phyloP scores from a whole-genome alignment of 2,888 invertebrate genomes.

The Toxonevra muliebris region DNA sequence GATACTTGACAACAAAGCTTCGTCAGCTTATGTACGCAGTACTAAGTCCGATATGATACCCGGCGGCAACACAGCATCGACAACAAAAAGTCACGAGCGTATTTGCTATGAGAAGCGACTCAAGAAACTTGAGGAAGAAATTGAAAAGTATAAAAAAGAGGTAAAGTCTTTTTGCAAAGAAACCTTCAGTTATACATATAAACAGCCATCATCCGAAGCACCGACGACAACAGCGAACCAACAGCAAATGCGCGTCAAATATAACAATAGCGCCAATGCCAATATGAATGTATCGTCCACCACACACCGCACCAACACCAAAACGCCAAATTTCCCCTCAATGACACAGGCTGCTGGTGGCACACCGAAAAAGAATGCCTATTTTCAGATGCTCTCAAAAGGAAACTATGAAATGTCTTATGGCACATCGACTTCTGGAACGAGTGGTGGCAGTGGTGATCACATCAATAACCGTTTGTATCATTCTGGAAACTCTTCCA shows the following conservation, averaged over 20 bases:
- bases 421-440: constrained; percentile 24
- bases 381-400: constrained; percentile 39
- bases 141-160: constrained; percentile 54
- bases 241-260: constrained; percentile 24
- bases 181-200: constrained; percentile 37
- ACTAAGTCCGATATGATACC: constrained; percentile 42
- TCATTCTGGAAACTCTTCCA: background rate
- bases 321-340: background rate
- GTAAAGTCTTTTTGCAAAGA: constrained; percentile 51
- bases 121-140: constrained; percentile 52
- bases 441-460: constrained; percentile 25
- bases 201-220: constrained; percentile 13
- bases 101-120: constrained; percentile 52
- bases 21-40: constrained; percentile 32
- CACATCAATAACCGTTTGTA: background rate
- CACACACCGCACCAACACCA: constrained; percentile 4
- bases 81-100: constrained; percentile 34
- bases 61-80: background rate
- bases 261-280: background rate
- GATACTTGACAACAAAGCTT: background rate
- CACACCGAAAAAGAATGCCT: constrained; percentile 37
- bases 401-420: constrained; percentile 23
- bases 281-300: constrained; percentile 2
- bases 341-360: background rate
- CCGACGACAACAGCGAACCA: too few relatives aligned